phyloP scores from a whole-genome alignment of 1,140 invertebrate species.

The Drosophila littoralis region DNA sequence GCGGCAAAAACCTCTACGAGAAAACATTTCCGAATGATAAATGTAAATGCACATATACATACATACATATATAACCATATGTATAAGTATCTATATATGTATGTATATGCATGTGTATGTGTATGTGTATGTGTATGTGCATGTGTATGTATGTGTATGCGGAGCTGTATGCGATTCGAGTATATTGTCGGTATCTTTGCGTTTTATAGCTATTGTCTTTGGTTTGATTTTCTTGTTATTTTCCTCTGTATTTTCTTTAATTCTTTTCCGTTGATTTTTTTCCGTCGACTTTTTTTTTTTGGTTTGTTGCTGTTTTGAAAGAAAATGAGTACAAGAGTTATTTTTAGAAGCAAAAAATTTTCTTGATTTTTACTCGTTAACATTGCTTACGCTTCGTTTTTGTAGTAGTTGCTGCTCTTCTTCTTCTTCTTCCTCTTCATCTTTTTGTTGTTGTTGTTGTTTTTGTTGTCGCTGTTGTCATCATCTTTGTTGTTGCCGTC shows the following conservation, averaged over 20 bases:
- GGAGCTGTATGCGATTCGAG: background rate
- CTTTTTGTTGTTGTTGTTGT: conserved; percentile 3
- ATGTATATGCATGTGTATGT: background rate
- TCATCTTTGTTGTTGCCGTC: conserved; percentile 26
- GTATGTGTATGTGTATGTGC: background rate
- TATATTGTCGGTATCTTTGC: conserved; percentile 62
- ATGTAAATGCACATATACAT: too few relatives aligned
- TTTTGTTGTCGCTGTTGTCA: conserved; percentile 27
- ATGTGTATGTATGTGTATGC: background rate
- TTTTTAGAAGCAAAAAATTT: conserved; percentile 80
- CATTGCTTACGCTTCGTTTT: conserved; percentile 73
- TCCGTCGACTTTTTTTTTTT: conserved; percentile 42
- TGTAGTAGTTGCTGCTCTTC: conserved; percentile 43
- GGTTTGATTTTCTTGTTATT: conserved; percentile 24
- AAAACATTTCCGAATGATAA: too few relatives aligned
- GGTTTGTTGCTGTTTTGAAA: conserved; percentile 71
- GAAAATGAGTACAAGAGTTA: conserved; percentile 78
- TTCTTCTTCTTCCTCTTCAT: background rate
- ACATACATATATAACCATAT: too few relatives aligned
- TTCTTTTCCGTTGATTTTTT: conserved; percentile 45
- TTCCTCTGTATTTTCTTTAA: conserved; percentile 1
- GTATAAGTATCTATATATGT: too few relatives aligned
- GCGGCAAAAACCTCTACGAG: too few relatives aligned
- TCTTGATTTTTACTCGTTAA: conserved; percentile 78
- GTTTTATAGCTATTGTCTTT: conserved; percentile 74